Percentiles rank a stretch among this genome's conserved stretches.
phyloP scores from a whole-genome alignment of 1,140 invertebrate genomes.

The Metopolophium dirhodum region DNA sequence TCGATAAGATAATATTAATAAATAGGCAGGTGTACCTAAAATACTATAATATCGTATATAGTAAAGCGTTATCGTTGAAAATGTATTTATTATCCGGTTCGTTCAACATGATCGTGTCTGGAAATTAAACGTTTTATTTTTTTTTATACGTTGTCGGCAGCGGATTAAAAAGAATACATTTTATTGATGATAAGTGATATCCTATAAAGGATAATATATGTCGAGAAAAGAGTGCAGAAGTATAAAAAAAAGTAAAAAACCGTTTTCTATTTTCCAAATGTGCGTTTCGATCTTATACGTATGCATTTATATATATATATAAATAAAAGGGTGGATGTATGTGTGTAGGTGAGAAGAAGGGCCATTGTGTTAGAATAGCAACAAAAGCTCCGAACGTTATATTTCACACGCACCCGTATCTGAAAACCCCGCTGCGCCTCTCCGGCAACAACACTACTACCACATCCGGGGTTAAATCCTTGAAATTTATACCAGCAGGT shows the following conservation, averaged over 20 bases:
- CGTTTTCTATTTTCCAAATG: slow-evolving; percentile 49
- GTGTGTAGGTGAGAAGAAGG: slow-evolving; percentile 37
- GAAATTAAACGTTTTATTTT: slow-evolving; percentile 20
- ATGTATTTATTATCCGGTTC: slow-evolving; percentile 16
- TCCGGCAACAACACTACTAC: background rate
- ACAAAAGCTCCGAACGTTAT: slow-evolving; percentile 53
- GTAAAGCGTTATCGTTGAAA: background rate
- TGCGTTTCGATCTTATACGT: slow-evolving; percentile 33
- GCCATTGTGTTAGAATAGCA: slow-evolving; percentile 32
- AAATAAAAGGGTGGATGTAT: background rate
- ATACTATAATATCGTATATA: background rate
- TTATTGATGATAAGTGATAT: slow-evolving; percentile 22
- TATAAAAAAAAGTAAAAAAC: background rate
- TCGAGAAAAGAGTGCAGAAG: background rate
- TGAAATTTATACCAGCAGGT: slow-evolving; percentile 56
- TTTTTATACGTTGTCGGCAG: background rate
- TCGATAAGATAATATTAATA: background rate
- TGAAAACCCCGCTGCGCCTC: background rate
- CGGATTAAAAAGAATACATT: slow-evolving; percentile 13
- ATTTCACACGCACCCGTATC: slow-evolving; percentile 50
- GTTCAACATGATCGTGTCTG: background rate
- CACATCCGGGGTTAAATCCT: slow-evolving; percentile 49
- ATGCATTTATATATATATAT: slow-evolving; percentile 11
- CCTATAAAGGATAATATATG: slow-evolving; percentile 41
- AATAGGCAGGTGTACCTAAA: background rate